Base-by-base conservation (phyloP, 2,797 vertebrate species). In the Lindbergichthys nudifrons region DNA sequence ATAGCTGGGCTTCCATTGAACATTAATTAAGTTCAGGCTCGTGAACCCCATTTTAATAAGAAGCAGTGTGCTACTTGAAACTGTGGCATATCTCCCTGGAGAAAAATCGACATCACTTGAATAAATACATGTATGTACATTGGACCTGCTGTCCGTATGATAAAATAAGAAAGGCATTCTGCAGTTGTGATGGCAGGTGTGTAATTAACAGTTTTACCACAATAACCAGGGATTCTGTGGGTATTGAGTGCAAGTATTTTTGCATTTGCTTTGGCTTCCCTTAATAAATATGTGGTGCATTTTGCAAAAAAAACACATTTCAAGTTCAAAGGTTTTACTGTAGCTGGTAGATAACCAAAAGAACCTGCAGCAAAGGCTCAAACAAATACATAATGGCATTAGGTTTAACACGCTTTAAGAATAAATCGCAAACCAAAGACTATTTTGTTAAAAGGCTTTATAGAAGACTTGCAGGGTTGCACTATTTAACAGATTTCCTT, bases 1-100 rank as follows among this genome's bases (percentile, higher is more conserved):
- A 81, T 70, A 77, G 62, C 42, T 36, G 23, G 18, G 36, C 50
- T 80, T 70, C 41, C 14, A 41, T 72, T 78, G 51, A 77, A 63
- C 48, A 43, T 70, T 19, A 70, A 52, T n/a, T 66, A 42, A 45
- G 46, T 71, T 65, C 21, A 68, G 46, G 23, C 32, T 69, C 39
- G 57, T 76, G 10, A 76, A 60, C 21, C 16, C 12, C 11, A 18
- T 26, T 71, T 43, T 42, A 41, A 56, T 39, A 32, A 26, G 39
- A 68, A 59, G 19, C 39, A 42, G 32, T 19, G 39, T 54, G 39
- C 36, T 61, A 53, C 46, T 51, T 46, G 60, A 75, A 45, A 73
- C 23, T 58, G 52, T 21, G 26, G 10, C 0, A 1, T 39, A 36
- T 62, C 15, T 62, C 59, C 15, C 21, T 26, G 18, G 48, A 56